phyloP scores from a whole-genome alignment of 2,888 invertebrate genomes.

The Gymnocheta viridis region DNA sequence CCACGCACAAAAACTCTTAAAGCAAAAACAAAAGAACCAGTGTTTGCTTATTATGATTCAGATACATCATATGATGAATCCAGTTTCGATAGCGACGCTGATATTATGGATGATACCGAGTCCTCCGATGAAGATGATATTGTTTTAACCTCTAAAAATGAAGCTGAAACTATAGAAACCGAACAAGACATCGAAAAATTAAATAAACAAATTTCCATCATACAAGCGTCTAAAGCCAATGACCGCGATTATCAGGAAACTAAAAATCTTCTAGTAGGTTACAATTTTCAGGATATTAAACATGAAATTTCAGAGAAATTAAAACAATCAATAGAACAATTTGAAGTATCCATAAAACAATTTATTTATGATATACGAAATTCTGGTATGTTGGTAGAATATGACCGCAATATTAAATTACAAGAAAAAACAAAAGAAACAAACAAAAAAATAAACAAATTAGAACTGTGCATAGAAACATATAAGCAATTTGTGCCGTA shows the following conservation, averaged over 20 bases:
- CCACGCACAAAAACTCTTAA: constrained; percentile 23
- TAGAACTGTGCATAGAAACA: constrained; percentile 66
- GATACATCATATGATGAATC: constrained; percentile 83
- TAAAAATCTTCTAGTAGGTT: constrained; percentile 80
- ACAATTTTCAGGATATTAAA: constrained; percentile 75
- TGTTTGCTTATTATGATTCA: constrained; percentile 77
- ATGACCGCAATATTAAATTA: constrained; percentile 73
- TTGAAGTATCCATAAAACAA: constrained; percentile 76
- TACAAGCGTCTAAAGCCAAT: constrained; percentile 80
- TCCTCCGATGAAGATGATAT: constrained; percentile 86
- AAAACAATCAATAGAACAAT: constrained; percentile 73
- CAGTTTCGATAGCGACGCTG: constrained; percentile 80
- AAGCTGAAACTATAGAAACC: constrained; percentile 92
- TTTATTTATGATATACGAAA: constrained; percentile 77
- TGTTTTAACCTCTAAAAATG: constrained; percentile 91
- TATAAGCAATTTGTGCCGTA: constrained; percentile 75
- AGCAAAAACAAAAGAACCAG: constrained; percentile 39
- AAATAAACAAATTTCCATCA: constrained; percentile 80
- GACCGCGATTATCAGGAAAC: constrained; percentile 81
- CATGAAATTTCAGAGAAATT: constrained; percentile 56
- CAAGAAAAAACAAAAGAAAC: constrained; percentile 60
- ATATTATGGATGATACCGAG: constrained; percentile 73
- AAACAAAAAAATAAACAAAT: constrained; percentile 24
- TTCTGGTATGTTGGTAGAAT: constrained; percentile 78
- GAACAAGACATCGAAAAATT: constrained; percentile 82